Base-by-base conservation (phyloP, 2,797 vertebrate species). In the Gymnothorax reevesii region DNA sequence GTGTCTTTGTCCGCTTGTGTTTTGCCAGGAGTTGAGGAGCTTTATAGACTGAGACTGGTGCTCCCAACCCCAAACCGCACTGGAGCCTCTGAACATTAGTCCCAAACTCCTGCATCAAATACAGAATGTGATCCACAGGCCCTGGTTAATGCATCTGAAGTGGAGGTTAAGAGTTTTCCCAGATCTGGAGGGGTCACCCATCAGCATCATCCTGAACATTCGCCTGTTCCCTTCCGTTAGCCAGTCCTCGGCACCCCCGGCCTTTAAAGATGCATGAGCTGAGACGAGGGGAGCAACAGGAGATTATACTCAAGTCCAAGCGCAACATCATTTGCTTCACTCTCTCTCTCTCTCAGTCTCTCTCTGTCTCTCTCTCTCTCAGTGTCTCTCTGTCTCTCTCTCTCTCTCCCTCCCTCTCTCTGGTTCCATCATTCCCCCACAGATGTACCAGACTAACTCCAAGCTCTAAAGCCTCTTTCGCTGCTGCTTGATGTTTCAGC, bases 11-110 rank as follows among this genome's bases (percentile, higher is more conserved):
- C 33, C 33, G 33, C 33, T 42, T 42, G 33, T 42, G 33, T 42
- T 42, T 42, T 83, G 91, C 89, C 92, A 90, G 54, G 84, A 82
- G 88, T 89, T 86, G 89, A 91, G 89, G 90, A 88, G 20, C 60
- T 87, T 84, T 91, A 94, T 90, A 93, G 95, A 96, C 95, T 95
- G 92, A 93, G 95, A 95, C 95, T 90, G 90, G 89, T 89, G 89
- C 82, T 90, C 60, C 33, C 90, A 93, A 88, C 92, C 92, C 88
- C 82, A 90, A 88, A 92, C 90, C 88, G 84, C 90, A 92, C 49
- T 33, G 92, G 93, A 93, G 89, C 94, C 93, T 94, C 93, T 88
- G 90, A 94, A 92, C 93, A 92, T 92, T 92, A 88, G 92, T 91
- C 90, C 89, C 86, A 93, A 91, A 93, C 93, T 93, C 93, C 87